A percentile compares a stretch with the other conserved stretches of the same genome.
Evolutionary conservation across 1,140 invertebrate genomes (phyloP).

Genomic region (Ostrea denselamellosa): DNA sequence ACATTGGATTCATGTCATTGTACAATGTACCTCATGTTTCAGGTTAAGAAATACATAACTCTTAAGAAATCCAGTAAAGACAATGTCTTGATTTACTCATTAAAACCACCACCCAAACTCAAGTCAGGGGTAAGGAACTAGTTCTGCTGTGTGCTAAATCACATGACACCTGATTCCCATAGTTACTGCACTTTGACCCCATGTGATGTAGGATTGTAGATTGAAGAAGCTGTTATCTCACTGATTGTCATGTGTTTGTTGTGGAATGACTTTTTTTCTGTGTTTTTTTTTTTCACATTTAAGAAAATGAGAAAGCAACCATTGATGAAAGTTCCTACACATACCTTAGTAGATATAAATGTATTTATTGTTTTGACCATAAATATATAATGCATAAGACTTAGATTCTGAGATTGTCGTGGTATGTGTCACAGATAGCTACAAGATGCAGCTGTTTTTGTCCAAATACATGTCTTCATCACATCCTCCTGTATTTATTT

Average conservation of each 20-base stretch:
- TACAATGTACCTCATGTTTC: not conserved
- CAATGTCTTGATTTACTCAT: slow-evolving; percentile 20
- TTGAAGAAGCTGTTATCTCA: not conserved
- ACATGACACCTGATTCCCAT: slow-evolving; percentile 10
- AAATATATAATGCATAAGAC: too few species aligned
- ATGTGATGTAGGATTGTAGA: too few species aligned
- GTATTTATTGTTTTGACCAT: too few species aligned
- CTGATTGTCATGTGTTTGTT: not conserved
- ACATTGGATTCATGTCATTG: too few species aligned
- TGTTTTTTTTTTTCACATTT: not conserved
- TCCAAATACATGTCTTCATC: too few species aligned
- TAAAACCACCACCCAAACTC: slow-evolving; percentile 18
- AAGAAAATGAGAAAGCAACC: too few species aligned
- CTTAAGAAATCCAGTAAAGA: slow-evolving; percentile 27
- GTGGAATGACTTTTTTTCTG: not conserved
- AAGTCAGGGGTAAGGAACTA: slow-evolving; percentile 14
- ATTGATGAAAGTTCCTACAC: too few species aligned
- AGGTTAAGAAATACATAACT: not conserved
- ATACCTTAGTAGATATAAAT: too few species aligned
- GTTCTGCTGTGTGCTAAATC: slow-evolving; percentile 2
- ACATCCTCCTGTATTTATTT: too few species aligned
- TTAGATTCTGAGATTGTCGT: too few species aligned
- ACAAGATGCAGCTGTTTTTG: too few species aligned
- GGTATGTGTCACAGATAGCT: too few species aligned
- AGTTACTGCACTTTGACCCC: not conserved